Evolutionary conservation across 2,797 vertebrate species (phyloP).

Genomic region (Periparus ater): DNA sequence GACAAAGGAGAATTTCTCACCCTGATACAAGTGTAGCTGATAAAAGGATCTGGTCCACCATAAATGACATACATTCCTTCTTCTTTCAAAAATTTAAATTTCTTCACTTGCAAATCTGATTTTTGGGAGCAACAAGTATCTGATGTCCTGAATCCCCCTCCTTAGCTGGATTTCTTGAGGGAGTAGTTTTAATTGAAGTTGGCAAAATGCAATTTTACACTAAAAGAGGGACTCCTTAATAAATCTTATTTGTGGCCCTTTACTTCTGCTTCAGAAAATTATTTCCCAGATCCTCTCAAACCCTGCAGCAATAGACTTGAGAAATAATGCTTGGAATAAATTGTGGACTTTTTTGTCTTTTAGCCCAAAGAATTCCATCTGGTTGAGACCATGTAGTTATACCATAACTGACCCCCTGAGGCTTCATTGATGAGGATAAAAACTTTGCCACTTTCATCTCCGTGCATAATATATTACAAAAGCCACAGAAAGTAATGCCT

Average conservation of each 20-base stretch:
- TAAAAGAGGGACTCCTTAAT: background rate
- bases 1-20: background rate
- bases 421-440: background rate
- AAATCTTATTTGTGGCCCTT: background rate
- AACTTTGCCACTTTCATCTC: background rate
- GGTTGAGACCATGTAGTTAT: background rate
- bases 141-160: background rate
- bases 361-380: conserved; percentile 1
- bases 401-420: background rate
- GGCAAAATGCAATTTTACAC: background rate
- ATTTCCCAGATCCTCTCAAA: background rate
- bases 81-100: background rate
- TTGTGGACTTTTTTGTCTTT: background rate
- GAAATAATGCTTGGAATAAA: background rate
- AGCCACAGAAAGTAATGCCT: background rate
- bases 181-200: background rate
- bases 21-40: background rate
- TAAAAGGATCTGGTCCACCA: background rate
- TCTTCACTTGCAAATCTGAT: background rate
- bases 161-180: background rate
- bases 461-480: background rate
- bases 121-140: background rate
- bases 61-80: background rate
- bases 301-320: background rate
- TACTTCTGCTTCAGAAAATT: background rate